Evolutionary conservation across 1,140 invertebrate genomes (phyloP).

Genomic region (Brachionus plicatilis): DNA sequence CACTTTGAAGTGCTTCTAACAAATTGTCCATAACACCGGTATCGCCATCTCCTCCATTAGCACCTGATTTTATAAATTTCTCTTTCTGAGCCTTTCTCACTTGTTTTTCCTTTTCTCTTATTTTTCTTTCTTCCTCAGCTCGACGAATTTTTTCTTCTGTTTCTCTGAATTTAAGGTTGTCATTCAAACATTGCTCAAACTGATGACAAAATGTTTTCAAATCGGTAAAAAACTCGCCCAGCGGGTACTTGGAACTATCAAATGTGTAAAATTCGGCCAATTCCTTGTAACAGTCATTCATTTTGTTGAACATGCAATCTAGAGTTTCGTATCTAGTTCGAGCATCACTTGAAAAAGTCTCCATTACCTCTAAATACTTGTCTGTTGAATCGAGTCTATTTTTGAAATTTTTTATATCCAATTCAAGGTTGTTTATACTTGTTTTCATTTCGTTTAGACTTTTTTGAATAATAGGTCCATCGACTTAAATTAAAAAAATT

Average conservation of each 20-base stretch:
- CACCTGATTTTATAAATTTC: slow-evolving; percentile 73
- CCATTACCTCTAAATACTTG: slow-evolving; percentile 75
- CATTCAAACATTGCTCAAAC: slow-evolving; percentile 70
- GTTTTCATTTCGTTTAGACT: slow-evolving; percentile 76
- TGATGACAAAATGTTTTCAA: slow-evolving; percentile 89
- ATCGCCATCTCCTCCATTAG: slow-evolving; percentile 63
- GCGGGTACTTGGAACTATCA: slow-evolving; percentile 82
- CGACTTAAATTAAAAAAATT: slow-evolving; percentile 59
- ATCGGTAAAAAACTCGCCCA: slow-evolving; percentile 93
- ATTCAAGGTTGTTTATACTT: slow-evolving; percentile 76
- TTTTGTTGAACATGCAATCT: slow-evolving; percentile 85
- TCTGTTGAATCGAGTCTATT: slow-evolving; percentile 72
- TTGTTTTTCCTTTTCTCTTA: slow-evolving; percentile 66
- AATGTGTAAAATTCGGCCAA: slow-evolving; percentile 86
- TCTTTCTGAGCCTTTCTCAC: slow-evolving; percentile 73
- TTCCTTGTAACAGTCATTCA: slow-evolving; percentile 76
- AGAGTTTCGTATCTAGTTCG: slow-evolving; percentile 77
- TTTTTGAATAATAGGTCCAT: slow-evolving; percentile 76
- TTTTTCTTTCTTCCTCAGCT: slow-evolving; percentile 74
- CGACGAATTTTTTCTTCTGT: slow-evolving; percentile 77
- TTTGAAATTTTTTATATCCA: slow-evolving; percentile 68
- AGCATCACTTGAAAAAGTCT: slow-evolving; percentile 63
- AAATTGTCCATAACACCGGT: slow-evolving; percentile 95
- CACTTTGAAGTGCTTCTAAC: slow-evolving; percentile 83
- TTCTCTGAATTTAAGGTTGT: slow-evolving; percentile 75